Evolutionary conservation across 1,140 invertebrate genomes (phyloP), one percentile per base, ranked within the genome.

Genomic region (Solen grandis): DNA sequence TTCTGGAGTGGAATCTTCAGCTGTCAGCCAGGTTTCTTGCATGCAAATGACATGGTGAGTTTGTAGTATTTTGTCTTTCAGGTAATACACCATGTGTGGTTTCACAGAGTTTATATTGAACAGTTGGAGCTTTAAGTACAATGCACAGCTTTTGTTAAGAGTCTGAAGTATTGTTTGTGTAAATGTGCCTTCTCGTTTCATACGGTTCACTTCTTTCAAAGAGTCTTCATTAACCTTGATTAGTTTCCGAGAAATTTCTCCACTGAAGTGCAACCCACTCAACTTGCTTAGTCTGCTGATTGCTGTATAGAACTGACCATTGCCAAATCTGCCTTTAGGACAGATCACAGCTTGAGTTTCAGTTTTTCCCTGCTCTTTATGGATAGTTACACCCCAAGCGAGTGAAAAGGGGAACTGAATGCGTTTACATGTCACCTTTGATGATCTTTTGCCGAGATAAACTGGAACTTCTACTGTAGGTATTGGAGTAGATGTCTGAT

Each of bases 281-380:
- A n/a, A n/a, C 13, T 50, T 50, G 13, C n/a, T 13, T 50, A 50
- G n/a, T 13, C 46, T 50, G n/a, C n/a, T n/a, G n/a, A n/a, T n/a
- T n/a, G n/a, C n/a, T n/a, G n/a, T n/a, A n/a, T n/a, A n/a, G n/a
- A n/a, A 14, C 29, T 27, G 57, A 10, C 57, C 57, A 59, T 25
- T 59, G 25, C 14, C 10, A 27, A 59, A 59, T 59, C 14, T 59
- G 57, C 57, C 57, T 14, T 25, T 59, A 8, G 57, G 27, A 27
- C 57, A 59, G 57, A 59, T 59, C 14, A 27, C 57, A 59, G 57
- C 59, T 5, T 25, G 27, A 62, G 59, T 31, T 62, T 62, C 59
- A 62, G 59, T 62, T 31, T 62, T 62, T 62, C 59, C 59, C 27
- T 62, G 59, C 59, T 62, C 59, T 62, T 62, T 62, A 27, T 62